Percentiles rank a stretch among this genome's conserved stretches.
phyloP scores from a whole-genome alignment of 2,888 invertebrate genomes.

The Eupithecia exiguata region DNA sequence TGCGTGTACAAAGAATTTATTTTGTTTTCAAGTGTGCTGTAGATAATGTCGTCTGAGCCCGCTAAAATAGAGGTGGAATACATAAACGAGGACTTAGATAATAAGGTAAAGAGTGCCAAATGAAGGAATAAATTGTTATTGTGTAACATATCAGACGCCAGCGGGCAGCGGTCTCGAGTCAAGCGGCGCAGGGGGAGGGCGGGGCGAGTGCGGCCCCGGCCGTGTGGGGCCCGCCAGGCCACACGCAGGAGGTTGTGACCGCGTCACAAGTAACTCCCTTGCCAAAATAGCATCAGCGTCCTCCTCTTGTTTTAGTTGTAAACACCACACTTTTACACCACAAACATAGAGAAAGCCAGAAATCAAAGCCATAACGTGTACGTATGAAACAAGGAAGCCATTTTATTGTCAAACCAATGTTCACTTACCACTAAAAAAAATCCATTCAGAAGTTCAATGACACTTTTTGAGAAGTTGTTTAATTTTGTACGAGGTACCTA shows the following conservation, averaged over 20 bases:
- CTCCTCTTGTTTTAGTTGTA: conserved; percentile 49
- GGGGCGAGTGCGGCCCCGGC: conserved; percentile 82
- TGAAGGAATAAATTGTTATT: conserved; percentile 74
- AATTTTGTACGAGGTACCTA: background rate
- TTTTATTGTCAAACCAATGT: conserved; percentile 26
- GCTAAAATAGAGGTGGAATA: conserved; percentile 80
- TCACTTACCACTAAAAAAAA: conserved; percentile 1
- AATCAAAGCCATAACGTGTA: background rate
- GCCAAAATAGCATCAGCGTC: conserved; percentile 75
- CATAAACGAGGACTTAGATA: conserved; percentile 78
- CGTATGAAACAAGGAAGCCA: conserved; percentile 33
- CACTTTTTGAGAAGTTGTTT: background rate
- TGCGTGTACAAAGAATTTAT: conserved; percentile 79
- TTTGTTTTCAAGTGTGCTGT: conserved; percentile 74
- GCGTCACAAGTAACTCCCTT: conserved; percentile 82
- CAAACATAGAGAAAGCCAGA: background rate
- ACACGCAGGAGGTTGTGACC: conserved; percentile 85
- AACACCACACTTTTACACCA: background rate
- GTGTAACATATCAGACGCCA: conserved; percentile 81
- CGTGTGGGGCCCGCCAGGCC: conserved; percentile 85
- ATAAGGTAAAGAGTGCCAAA: conserved; percentile 74
- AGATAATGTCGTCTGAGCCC: conserved; percentile 83
- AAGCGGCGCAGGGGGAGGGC: conserved; percentile 82
- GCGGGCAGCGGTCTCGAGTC: conserved; percentile 81
- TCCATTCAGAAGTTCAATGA: background rate